Evolutionary conservation across 1,140 invertebrate genomes (phyloP).

Genomic region (Bombus turneri): DNA sequence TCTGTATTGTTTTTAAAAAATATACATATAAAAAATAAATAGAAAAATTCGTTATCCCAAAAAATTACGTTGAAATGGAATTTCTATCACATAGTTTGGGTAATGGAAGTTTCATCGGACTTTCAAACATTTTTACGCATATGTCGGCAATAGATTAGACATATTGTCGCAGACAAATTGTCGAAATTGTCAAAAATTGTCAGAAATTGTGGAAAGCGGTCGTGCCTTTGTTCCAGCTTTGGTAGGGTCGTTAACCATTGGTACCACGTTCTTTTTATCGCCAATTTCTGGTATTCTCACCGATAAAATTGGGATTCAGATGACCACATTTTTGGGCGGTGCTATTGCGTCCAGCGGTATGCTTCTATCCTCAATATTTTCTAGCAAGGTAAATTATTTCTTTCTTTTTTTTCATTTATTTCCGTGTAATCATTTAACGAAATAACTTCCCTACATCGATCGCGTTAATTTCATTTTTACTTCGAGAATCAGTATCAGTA

Average conservation of each 20-base stretch:
- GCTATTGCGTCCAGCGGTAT: slow-evolving; percentile 89
- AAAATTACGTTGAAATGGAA: background rate
- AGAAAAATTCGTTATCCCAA: background rate
- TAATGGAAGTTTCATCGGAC: background rate
- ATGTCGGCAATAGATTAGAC: background rate
- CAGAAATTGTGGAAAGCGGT: background rate
- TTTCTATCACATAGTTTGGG: background rate
- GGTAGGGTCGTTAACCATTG: slow-evolving; percentile 93
- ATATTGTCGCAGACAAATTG: background rate
- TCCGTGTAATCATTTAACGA: background rate
- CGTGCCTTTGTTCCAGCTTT: slow-evolving; percentile 86
- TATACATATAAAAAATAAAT: background rate
- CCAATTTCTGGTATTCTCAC: slow-evolving; percentile 94
- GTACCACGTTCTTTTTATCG: slow-evolving; percentile 94
- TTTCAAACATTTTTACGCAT: background rate
- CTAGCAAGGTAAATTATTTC: slow-evolving; percentile 80
- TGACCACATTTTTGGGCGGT: slow-evolving; percentile 92
- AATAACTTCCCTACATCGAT: background rate
- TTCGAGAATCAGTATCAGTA: background rate
- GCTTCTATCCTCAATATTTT: slow-evolving; percentile 90
- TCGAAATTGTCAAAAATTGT: slow-evolving; percentile 13
- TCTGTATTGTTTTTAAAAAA: background rate
- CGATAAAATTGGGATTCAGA: slow-evolving; percentile 91
- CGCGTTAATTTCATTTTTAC: background rate
- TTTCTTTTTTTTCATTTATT: slow-evolving; percentile 25